Evolutionary conservation across 2,888 invertebrate genomes (phyloP), one percentile per base, ranked within the genome.

Genomic region (Dasypogon diadema): DNA sequence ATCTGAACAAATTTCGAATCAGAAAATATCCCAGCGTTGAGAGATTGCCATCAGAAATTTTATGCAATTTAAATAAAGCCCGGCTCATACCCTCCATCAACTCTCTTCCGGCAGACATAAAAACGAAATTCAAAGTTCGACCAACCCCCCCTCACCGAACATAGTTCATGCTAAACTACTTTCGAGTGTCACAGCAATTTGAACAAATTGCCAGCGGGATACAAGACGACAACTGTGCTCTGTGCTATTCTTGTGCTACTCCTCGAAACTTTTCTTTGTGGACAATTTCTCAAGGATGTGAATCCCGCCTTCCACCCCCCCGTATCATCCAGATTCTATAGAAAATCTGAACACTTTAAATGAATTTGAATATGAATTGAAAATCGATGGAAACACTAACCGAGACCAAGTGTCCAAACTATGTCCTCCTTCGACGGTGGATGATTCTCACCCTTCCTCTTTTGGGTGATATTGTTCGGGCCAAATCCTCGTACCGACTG

Each of bases 361-460:
- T 42, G 14, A 48, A 68, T 48, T 68, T 24, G 34, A 68, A 68
- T 48, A 48, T 48, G 51, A 68, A 18, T 16, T 24, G 34, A 68
- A 68, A 68, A 68, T 48, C 51, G 24, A 68, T 68, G 10, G 10
- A 12, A n/a, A 18, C 14, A 12, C 14, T 18, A 37, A 16, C 5
- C 24, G 10, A 10, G 14, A 24, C 4, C 18, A 68, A 8, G 26
- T 58, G 34, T 14, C 58, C 18, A 58, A 58, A 6, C 1, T 30
- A 30, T 4, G 8, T 3, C 6, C 14, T 58, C 14, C 30, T n/a
- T n/a, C n/a, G n/a, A n/a, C n/a, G n/a, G n/a, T n/a, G n/a, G n/a
- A n/a, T n/a, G n/a, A n/a, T n/a, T n/a, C n/a, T n/a, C n/a, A n/a
- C n/a, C n/a, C n/a, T n/a, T n/a, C n/a, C n/a, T n/a, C n/a, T n/a